phyloP scores from a whole-genome alignment of 2,888 invertebrate genomes.

The Strigamia crassipes region DNA sequence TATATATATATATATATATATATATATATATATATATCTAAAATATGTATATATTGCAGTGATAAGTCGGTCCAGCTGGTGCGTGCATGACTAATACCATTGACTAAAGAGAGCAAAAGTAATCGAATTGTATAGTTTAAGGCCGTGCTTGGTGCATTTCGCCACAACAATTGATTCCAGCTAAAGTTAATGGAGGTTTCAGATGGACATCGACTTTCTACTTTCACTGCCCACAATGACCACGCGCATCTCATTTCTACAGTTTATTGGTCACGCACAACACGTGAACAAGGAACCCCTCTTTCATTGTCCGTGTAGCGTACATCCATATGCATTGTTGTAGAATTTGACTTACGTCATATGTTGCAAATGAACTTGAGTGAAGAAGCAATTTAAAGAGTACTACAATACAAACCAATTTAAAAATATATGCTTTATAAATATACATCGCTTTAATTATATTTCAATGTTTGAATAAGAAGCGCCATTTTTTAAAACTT shows the following conservation, averaged over 20 bases:
- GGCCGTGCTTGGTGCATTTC: neutral
- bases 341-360: neutral
- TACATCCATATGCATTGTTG: neutral
- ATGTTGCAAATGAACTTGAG: neutral
- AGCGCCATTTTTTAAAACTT: neutral
- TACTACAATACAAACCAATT: too few relatives aligned
- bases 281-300: slow-evolving; percentile 20
- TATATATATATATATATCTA: neutral
- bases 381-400: neutral
- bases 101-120: neutral
- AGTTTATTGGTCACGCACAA: slow-evolving; percentile 4
- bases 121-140: slow-evolving; percentile 29
- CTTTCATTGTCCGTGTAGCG: neutral
- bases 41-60: neutral
- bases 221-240: neutral
- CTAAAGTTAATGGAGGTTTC: slow-evolving; percentile 25
- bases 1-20: neutral
- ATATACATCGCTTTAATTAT: neutral
- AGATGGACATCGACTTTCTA: slow-evolving; percentile 22
- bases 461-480: too few relatives aligned
- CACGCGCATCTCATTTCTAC: slow-evolving; percentile 4
- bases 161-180: neutral
- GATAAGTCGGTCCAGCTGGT: slow-evolving; percentile 19
- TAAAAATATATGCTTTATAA: too few relatives aligned
- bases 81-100: slow-evolving; percentile 23